These are phyloP conservation scores for Melikaiella ostensackeni DNA, from an alignment of 2,888 invertebrate species.

Conservation along the genomic window DNA sequence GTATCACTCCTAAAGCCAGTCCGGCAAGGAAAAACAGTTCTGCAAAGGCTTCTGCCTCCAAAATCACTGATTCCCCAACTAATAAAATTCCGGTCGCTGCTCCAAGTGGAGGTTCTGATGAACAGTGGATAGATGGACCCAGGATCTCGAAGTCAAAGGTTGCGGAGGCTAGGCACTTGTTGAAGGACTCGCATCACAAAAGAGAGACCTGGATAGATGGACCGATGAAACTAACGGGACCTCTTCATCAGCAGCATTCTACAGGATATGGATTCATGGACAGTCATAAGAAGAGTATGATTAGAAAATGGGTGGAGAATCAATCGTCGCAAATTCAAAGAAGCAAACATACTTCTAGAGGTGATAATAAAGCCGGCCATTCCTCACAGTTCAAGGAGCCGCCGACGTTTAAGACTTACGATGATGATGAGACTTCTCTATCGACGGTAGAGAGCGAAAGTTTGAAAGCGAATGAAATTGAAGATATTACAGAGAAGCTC, in stretches of 20 bases:
- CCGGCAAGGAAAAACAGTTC: constrained; percentile 80
- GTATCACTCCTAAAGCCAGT: constrained; percentile 80
- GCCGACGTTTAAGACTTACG: constrained; percentile 82
- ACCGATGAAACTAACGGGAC: constrained; percentile 85
- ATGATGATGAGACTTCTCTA: constrained; percentile 78
- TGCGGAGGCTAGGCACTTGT: constrained; percentile 88
- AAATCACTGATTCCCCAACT: constrained; percentile 75
- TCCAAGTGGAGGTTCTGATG: constrained; percentile 83
- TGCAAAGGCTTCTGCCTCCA: constrained; percentile 75
- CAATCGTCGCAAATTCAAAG: constrained; percentile 90
- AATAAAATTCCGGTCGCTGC: constrained; percentile 75
- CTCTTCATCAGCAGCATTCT: constrained; percentile 78
- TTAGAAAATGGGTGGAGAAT: constrained; percentile 94
- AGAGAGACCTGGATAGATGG: constrained; percentile 98
- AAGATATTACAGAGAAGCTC: constrained; percentile 73
- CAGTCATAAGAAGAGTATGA: constrained; percentile 94
- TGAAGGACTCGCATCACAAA: constrained; percentile 89
- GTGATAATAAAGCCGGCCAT: constrained; percentile 76
- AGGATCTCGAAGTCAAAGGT: constrained; percentile 90
- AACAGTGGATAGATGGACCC: constrained; percentile 98
- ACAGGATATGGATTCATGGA: constrained; percentile 93
- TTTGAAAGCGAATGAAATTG: constrained; percentile 70
- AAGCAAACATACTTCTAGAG: constrained; percentile 80
- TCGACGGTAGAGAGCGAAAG: constrained; percentile 73
- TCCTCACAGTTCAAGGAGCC: constrained; percentile 79